These are phyloP conservation scores for Carassius carassius DNA, from an alignment of 2,113 vertebrate species.

Conservation along the genomic window DNA sequence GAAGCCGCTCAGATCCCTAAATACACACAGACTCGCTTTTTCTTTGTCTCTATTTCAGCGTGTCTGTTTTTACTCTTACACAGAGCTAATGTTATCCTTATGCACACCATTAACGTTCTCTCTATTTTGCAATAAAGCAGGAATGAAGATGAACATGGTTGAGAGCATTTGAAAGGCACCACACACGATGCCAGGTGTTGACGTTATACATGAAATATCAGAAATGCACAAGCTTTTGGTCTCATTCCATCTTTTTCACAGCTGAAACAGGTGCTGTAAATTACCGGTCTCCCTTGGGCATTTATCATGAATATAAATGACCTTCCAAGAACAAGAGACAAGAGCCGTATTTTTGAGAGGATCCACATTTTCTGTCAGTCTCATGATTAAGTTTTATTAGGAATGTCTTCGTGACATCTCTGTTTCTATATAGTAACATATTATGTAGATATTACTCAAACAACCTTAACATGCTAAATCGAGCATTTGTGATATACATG, in stretches of 20 bases:
- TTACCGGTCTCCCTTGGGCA: constrained; percentile 56
- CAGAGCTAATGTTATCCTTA: constrained; percentile 41
- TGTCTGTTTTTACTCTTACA: constrained; percentile 45
- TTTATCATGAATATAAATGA: constrained; percentile 66
- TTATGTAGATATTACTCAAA: background rate
- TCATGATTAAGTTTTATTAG: constrained; percentile 29
- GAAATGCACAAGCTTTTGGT: constrained; percentile 45
- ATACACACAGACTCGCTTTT: constrained; percentile 59
- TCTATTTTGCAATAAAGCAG: constrained; percentile 25
- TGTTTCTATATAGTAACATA: background rate
- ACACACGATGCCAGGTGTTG: constrained; percentile 38
- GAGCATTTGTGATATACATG: background rate
- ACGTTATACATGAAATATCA: constrained; percentile 67
- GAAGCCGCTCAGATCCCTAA: constrained; percentile 37
- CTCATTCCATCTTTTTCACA: constrained; percentile 50
- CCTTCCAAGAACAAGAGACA: constrained; percentile 59
- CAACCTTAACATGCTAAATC: background rate
- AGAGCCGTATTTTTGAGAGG: constrained; percentile 47
- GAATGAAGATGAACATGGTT: constrained; percentile 51
- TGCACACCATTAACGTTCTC: constrained; percentile 43
- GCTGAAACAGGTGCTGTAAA: constrained; percentile 58
- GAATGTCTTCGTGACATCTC: constrained; percentile 2
- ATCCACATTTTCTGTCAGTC: constrained; percentile 48
- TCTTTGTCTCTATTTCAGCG: constrained; percentile 37
- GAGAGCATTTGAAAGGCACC: constrained; percentile 45